phyloP scores from a whole-genome alignment of 2,113 vertebrate species.

The Toxostoma redivivum region DNA sequence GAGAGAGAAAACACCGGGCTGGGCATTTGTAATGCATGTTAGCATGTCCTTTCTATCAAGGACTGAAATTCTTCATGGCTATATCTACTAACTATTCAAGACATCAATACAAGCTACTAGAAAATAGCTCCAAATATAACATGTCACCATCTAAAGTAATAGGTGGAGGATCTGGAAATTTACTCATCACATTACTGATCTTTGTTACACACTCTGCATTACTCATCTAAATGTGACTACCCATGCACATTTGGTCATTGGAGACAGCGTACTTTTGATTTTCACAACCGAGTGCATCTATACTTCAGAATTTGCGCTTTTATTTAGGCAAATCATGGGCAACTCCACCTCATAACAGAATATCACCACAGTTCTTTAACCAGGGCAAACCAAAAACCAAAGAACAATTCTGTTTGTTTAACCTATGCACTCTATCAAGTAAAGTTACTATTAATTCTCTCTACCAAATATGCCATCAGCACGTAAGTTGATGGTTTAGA shows the following conservation, averaged over 20 bases:
- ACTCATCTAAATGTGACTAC: not conserved
- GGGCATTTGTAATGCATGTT: not conserved
- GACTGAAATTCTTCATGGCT: not conserved
- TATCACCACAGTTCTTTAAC: not conserved
- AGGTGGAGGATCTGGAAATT: not conserved
- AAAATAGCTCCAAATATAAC: not conserved
- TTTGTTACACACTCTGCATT: not conserved
- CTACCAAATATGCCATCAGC: not conserved
- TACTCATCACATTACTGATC: not conserved
- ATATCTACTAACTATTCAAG: not conserved
- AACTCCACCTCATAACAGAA: not conserved
- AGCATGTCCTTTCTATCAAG: not conserved
- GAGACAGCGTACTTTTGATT: not conserved
- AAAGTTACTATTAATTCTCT: not conserved
- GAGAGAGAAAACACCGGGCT: not conserved
- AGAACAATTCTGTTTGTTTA: not conserved
- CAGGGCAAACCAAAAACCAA: not conserved
- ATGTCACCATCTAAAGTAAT: not conserved
- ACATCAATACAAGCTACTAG: not conserved
- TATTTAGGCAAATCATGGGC: not conserved
- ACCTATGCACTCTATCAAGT: not conserved
- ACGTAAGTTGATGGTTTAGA: not conserved
- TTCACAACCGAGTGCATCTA: not conserved
- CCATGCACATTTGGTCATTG: not conserved
- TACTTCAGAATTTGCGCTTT: not conserved